These are phyloP conservation scores for Notocelia uddmanniana DNA, from an alignment of 2,888 invertebrate genomes.

Conservation along the genomic window DNA sequence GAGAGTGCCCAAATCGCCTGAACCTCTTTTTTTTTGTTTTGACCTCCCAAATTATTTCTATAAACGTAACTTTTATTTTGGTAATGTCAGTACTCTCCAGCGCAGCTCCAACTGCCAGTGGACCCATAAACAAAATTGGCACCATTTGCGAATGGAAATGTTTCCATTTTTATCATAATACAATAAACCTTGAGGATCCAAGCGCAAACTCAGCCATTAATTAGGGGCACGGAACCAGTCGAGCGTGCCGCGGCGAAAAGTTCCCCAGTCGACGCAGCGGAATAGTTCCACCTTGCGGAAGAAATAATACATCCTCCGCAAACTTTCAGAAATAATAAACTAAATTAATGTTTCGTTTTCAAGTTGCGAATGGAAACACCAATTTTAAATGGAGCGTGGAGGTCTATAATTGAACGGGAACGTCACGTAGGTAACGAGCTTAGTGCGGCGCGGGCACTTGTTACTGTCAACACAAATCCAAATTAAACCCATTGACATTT, in stretches of 20 bases:
- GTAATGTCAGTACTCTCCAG: neutral
- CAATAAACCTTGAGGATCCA: neutral
- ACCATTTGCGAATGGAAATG: neutral
- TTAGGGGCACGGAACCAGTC: constrained; percentile 17
- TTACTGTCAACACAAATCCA: constrained; percentile 65
- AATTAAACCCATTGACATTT: constrained; percentile 78
- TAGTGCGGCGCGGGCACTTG: constrained; percentile 36
- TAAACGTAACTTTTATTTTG: neutral
- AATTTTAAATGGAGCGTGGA: constrained; percentile 9
- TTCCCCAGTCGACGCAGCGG: neutral
- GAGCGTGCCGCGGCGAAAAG: constrained; percentile 7
- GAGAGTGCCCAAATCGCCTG: too few relatives aligned
- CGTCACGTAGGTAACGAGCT: constrained; percentile 34
- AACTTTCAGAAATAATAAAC: constrained; percentile 17
- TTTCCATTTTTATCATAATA: constrained; percentile 21
- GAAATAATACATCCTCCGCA: constrained; percentile 25
- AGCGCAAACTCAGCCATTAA: constrained; percentile 7
- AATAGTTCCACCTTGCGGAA: constrained; percentile 33
- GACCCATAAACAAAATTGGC: neutral
- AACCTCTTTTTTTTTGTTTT: too few relatives aligned
- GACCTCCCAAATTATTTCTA: neutral
- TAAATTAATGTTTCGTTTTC: constrained; percentile 14
- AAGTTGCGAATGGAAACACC: constrained; percentile 13
- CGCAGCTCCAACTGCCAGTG: neutral
- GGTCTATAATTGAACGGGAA: constrained; percentile 29